Conservation (phyloP, 2,888 invertebrate genomes). For the Plagodis dolabraria region DNA sequence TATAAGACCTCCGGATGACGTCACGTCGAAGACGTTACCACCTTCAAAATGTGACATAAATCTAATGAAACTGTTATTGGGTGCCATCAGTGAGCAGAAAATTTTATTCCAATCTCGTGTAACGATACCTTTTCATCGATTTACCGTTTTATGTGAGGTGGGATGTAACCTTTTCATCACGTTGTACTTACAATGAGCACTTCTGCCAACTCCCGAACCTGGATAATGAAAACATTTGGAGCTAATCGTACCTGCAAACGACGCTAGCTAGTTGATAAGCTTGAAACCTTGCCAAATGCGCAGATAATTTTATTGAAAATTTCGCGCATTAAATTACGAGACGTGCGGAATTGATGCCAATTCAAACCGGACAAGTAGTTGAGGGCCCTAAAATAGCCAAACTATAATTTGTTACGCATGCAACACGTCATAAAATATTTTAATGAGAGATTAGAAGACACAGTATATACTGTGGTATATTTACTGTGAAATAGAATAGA, state of each 20-base stretch:
- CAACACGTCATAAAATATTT: no score
- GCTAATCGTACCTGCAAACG: slow-evolving; percentile 10
- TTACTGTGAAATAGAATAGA: no score
- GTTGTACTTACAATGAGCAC: slow-evolving; percentile 1
- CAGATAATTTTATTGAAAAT: slow-evolving; percentile 22
- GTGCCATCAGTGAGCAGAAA: not conserved
- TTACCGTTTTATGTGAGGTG: not conserved
- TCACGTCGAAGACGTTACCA: not conserved
- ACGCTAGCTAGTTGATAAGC: slow-evolving; percentile 8
- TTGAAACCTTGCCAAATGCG: slow-evolving; percentile 33
- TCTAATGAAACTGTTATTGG: slow-evolving; percentile 1
- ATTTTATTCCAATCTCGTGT: slow-evolving; percentile 2
- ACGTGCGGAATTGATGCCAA: slow-evolving; percentile 16
- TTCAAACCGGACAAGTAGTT: slow-evolving; percentile 1
- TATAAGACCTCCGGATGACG: slow-evolving; percentile 1
- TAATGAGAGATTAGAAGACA: no score
- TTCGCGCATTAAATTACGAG: slow-evolving; percentile 12
- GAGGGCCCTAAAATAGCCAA: no score
- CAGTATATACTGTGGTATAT: no score
- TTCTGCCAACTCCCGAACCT: not conserved
- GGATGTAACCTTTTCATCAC: not conserved
- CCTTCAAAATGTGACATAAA: not conserved
- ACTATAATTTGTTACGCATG: no score
- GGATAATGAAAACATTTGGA: not conserved
- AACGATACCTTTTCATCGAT: slow-evolving; percentile 2